phyloP scores from a whole-genome alignment of 2,113 vertebrate genomes.

The Toxostoma redivivum region DNA sequence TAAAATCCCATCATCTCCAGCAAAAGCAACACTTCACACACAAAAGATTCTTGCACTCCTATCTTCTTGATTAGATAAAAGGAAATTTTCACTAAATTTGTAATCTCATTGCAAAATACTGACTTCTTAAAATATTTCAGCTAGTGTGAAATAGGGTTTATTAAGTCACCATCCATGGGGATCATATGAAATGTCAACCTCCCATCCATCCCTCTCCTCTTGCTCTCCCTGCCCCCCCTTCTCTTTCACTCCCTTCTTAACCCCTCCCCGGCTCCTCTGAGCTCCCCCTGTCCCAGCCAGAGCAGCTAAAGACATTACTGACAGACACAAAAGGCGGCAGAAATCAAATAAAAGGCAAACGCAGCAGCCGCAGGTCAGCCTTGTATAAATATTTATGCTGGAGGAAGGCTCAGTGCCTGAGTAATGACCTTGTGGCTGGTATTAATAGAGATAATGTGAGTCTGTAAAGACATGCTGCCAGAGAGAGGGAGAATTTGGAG shows the following conservation, averaged over 20 bases:
- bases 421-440: constrained; percentile 81
- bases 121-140: neutral
- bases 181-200: neutral
- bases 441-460: constrained; percentile 82
- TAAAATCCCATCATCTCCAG: neutral
- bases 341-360: constrained; percentile 83
- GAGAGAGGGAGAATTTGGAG: constrained; percentile 24
- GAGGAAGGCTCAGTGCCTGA: constrained; percentile 77
- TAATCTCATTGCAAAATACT: neutral
- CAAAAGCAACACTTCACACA: neutral
- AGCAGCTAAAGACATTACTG: constrained; percentile 73
- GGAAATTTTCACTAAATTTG: neutral
- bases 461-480: constrained; percentile 73
- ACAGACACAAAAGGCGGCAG: constrained; percentile 81
- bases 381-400: constrained; percentile 85
- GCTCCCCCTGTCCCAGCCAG: constrained; percentile 66
- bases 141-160: neutral
- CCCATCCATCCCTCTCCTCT: neutral
- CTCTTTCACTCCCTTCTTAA: neutral
- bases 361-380: constrained; percentile 75
- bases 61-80: neutral
- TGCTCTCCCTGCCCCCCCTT: neutral
- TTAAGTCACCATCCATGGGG: neutral
- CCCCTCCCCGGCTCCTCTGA: constrained; percentile 60
- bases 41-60: neutral